Conservation (phyloP, 2,888 invertebrate genomes). For the Prosopocoilus inquinatus region DNA sequence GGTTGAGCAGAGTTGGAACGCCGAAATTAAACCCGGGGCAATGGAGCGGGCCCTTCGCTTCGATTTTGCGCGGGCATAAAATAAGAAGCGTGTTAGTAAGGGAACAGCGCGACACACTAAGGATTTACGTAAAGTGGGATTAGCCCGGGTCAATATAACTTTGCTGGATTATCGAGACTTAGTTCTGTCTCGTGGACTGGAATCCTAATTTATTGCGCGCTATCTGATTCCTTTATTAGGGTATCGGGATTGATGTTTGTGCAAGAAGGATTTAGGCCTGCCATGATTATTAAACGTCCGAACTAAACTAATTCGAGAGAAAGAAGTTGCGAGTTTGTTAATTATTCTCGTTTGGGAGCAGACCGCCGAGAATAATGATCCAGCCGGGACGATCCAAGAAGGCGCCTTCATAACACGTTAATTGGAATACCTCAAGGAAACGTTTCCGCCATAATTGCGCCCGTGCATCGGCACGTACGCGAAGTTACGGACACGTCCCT, state of each 20-base stretch:
- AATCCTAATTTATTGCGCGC: constrained; percentile 39
- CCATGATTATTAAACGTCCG: too few relatives aligned
- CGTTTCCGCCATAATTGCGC: too few relatives aligned
- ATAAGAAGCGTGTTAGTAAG: constrained; percentile 1
- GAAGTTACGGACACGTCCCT: too few relatives aligned
- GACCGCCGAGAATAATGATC: too few relatives aligned
- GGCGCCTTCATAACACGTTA: too few relatives aligned
- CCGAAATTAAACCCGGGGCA: neutral
- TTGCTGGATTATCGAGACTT: constrained; percentile 43
- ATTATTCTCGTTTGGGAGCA: too few relatives aligned
- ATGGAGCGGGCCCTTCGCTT: neutral
- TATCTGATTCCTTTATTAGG: constrained; percentile 32
- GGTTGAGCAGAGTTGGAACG: neutral
- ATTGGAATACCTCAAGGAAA: too few relatives aligned
- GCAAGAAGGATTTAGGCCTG: neutral
- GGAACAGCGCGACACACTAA: neutral
- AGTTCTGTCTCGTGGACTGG: constrained; percentile 37
- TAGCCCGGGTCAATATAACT: constrained; percentile 41
- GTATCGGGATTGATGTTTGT: constrained; percentile 28
- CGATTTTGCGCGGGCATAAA: neutral
- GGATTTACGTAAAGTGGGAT: constrained; percentile 14
- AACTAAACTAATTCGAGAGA: too few relatives aligned
- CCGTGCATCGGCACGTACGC: too few relatives aligned
- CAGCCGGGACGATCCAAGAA: too few relatives aligned
- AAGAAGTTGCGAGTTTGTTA: too few relatives aligned